phyloP scores from a whole-genome alignment of 2,113 vertebrate genomes.

The Apteryx mantelli region DNA sequence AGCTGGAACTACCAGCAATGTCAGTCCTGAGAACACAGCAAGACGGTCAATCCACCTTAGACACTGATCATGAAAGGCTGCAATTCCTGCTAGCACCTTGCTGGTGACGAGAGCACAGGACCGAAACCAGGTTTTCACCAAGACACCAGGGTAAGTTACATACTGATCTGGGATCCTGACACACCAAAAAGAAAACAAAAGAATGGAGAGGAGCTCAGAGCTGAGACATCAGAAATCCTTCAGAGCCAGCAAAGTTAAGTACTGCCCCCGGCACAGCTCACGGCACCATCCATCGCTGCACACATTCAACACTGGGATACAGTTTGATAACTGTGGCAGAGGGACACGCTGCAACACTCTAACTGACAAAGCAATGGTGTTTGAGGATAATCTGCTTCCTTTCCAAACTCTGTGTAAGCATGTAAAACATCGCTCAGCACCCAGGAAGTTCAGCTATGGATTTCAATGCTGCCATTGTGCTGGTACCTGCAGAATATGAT shows the following conservation, averaged over 20 bases:
- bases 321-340: rapidly evolving
- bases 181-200: neutral
- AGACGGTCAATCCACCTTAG: neutral
- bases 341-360: rapidly evolving
- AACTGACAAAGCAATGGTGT: neutral
- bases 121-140: neutral
- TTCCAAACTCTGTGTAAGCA: neutral
- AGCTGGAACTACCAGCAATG: neutral
- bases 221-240: neutral
- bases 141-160: neutral
- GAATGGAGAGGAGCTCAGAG: rapidly evolving
- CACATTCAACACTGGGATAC: rapidly evolving
- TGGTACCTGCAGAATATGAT: neutral
- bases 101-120: rapidly evolving
- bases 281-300: rapidly evolving
- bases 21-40: neutral
- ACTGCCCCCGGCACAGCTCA: neutral
- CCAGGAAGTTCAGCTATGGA: rapidly evolving
- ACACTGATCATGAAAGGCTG: neutral
- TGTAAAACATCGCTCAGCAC: neutral
- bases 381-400: neutral
- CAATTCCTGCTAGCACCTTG: neutral
- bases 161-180: neutral
- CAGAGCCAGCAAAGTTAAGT: neutral
- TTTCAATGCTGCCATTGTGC: neutral